Evolutionary conservation across 53 echinoderm and acorn worm genomes (phyloP).

Genomic region (Patiria pectinifera): DNA sequence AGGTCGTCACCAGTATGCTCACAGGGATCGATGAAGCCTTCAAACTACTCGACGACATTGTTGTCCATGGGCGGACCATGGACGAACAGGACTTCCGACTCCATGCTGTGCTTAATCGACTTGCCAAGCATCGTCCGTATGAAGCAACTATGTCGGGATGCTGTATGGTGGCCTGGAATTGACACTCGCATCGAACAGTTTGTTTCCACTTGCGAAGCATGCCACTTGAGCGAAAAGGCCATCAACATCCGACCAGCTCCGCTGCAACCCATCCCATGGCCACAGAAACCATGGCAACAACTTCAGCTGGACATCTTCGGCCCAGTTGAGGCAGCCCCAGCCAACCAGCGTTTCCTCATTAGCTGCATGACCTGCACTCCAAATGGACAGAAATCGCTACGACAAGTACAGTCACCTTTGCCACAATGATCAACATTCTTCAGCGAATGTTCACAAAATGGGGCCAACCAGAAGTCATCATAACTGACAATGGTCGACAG

Average conservation of each 20-base stretch:
- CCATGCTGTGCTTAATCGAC: too few relatives aligned
- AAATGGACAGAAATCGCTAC: conserved; percentile 72
- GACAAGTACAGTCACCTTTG: conserved; percentile 63
- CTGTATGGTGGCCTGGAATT: conserved; percentile 57
- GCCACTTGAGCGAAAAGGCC: too few relatives aligned
- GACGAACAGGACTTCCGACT: too few relatives aligned
- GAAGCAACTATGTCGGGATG: conserved; percentile 46
- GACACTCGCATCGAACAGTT: conserved; percentile 33
- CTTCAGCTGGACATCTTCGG: too few relatives aligned
- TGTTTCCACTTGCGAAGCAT: neutral
- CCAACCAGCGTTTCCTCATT: conserved; percentile 14
- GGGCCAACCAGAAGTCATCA: conserved; percentile 57
- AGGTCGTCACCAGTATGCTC: too few relatives aligned
- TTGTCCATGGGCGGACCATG: too few relatives aligned
- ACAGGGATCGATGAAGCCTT: too few relatives aligned
- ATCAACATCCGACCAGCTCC: too few relatives aligned
- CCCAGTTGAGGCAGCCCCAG: too few relatives aligned
- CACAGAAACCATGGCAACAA: too few relatives aligned
- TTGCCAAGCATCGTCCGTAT: conserved; percentile 42
- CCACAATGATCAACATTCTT: conserved; percentile 58
- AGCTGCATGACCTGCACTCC: conserved; percentile 72
- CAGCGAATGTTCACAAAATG: conserved; percentile 58
- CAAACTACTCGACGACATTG: too few relatives aligned
- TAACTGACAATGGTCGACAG: conserved; percentile 65
- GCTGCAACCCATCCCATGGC: too few relatives aligned